Base-by-base conservation (phyloP, 2,113 vertebrate species). In the Protobothrops mucrosquamatus region DNA sequence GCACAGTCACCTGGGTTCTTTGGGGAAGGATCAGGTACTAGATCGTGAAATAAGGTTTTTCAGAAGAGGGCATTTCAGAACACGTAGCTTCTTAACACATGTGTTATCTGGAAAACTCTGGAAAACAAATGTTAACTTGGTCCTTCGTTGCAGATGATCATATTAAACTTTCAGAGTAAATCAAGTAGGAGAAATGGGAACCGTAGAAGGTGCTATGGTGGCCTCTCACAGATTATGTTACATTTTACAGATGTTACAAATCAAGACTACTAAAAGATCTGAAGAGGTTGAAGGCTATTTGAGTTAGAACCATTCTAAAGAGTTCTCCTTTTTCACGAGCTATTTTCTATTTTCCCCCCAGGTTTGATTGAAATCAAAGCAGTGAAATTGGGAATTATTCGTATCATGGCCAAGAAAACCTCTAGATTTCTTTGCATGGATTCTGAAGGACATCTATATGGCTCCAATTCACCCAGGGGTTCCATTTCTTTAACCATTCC, bases 321-420 rank as follows among this genome's bases (percentile, higher is more conserved):
- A 23, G 12, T 94, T 87, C 57, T 26, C 34, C 24, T 22, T 6
- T 18, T 59, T 92, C 52, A 88, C 9, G 3, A 23, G 0, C 20
- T 89, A 48, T 55, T 69, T 39, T 89, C 39, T 88, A 12, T 51
- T 6, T 15, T 1, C 1, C 18, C 6, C 34, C 74, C 92, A 96
- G 95, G 95, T 86, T 43, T 96, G 86, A 86, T 96, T 93, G 95
- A 96, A 92, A 95, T 96, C 85, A 95, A 96, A 85, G 95, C 95
- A 6, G 93, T 96, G 24, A 94, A 95, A 52, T 74, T 88, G 9
- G 93, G 93, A 6, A 88, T 96, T 15, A 93, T 96, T 29, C 85
- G 89, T n/a, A 92, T 94, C 12, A 57, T 87, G 57, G 95, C 88
- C 59, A 48, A 39, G 14, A 92, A 92, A 74, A 94, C 92, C 0